Conservation (phyloP, 2,797 vertebrate species). For the Trematomus bernacchii region DNA sequence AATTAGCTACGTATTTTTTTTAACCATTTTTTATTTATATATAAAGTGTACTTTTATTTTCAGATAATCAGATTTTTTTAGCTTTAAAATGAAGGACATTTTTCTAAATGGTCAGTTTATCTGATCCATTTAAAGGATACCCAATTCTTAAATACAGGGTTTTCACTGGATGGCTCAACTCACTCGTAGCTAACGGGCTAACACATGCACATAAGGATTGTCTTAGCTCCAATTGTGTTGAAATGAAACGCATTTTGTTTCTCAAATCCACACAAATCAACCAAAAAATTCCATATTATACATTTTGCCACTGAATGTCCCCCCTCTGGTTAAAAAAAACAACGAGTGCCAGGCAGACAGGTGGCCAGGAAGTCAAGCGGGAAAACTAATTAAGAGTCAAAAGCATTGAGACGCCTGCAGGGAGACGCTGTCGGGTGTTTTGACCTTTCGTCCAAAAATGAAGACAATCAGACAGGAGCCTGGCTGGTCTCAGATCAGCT, state of each 20-base stretch:
- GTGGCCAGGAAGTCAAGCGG: slow-evolving; percentile 41
- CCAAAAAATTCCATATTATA: neutral
- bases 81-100: too few relatives aligned
- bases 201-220: neutral
- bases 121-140: too few relatives aligned
- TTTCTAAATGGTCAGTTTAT: too few relatives aligned
- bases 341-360: slow-evolving; percentile 25
- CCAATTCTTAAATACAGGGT: too few relatives aligned
- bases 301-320: neutral
- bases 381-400: slow-evolving; percentile 45
- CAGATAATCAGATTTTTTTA: too few relatives aligned
- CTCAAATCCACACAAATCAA: neutral
- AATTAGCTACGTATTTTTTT: too few relatives aligned
- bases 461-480: slow-evolving; percentile 39
- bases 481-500: slow-evolving; percentile 31
- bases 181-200: too few relatives aligned
- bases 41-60: too few relatives aligned
- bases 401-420: slow-evolving; percentile 35
- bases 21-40: too few relatives aligned
- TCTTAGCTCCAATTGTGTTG: neutral
- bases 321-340: neutral
- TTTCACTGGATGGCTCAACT: too few relatives aligned
- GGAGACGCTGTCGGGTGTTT: slow-evolving; percentile 32
- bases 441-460: slow-evolving; percentile 52
- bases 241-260: neutral